Base-by-base conservation (phyloP, 2,888 invertebrate genomes). In the Trachelus iudaicus region DNA sequence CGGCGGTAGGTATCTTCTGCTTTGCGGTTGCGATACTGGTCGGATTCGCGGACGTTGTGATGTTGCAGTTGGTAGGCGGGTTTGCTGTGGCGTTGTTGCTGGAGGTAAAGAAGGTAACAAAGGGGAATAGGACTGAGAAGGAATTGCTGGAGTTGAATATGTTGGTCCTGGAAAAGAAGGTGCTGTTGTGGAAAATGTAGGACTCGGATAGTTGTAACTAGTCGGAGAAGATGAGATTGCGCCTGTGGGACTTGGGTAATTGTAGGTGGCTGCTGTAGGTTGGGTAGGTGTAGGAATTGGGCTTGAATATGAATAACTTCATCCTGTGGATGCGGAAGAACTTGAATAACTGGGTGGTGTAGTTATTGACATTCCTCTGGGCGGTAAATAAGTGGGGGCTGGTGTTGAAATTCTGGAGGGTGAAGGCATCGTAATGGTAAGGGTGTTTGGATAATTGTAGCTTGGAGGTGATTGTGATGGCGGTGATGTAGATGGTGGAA, bases 361-460 rank as follows among this genome's bases (percentile, higher is more conserved):
- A 30, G 73, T 75, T 30, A 78, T 31, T 56, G 56, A 56, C 56
- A 56, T 23, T 56, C 23, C 56, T 56, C 56, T 56, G 4, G 87
- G 87, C n/a, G 86, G 86, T 73, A 83, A 75, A 68, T 84, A 84
- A 6, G 82, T 81, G 30, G 82, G 83, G 4, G 76, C 73, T 6
- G 76, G 76, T 11, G 73, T 71, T 6, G 68, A 81, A 34, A 68
- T 13, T 23, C 15, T 56, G 31, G 71, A 71, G 23, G 71, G 76
- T n/a, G 79, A 76, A 11, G 56, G 56, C 1, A 9, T 56, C 56
- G 1, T 56, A 56, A 23, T 2, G 56, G 79, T 34, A 34, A 77
- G 73, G 31, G 79, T 34, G 74, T 78, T 33, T 34, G 77, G 75
- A 30, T 77, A 69, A 69, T 71, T 73, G 40, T 77, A 9, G 82